Conservation (phyloP, 2,113 vertebrate species). For the Silurus asotus region DNA sequence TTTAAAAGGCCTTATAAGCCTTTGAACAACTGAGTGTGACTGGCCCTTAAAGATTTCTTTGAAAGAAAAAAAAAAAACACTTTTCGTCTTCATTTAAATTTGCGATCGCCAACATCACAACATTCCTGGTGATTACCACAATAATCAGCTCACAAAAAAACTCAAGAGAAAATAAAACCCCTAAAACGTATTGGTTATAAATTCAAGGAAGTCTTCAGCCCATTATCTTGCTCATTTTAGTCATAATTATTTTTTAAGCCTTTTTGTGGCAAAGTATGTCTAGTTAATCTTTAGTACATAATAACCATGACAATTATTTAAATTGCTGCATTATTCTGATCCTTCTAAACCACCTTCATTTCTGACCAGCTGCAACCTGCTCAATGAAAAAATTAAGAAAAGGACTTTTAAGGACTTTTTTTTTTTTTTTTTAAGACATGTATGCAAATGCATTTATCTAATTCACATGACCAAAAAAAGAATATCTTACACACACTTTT, state of each 20-base stretch:
- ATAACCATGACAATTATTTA: neutral
- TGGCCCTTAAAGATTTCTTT: slow-evolving; percentile 54
- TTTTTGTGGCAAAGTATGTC: neutral
- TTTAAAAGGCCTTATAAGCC: slow-evolving; percentile 73
- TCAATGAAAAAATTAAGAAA: neutral
- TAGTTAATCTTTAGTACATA: neutral
- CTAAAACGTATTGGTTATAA: neutral
- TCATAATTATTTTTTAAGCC: neutral
- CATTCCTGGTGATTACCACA: slow-evolving; percentile 47
- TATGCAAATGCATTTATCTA: slow-evolving; percentile 21
- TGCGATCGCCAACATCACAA: slow-evolving; percentile 58
- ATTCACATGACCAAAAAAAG: slow-evolving; percentile 4
- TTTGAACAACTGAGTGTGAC: slow-evolving; percentile 73
- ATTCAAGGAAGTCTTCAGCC: neutral
- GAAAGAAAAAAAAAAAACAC: slow-evolving; percentile 20
- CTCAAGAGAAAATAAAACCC: neutral
- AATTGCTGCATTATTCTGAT: neutral
- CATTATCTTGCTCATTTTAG: neutral
- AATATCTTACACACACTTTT: neutral
- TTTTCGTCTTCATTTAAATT: slow-evolving; percentile 58
- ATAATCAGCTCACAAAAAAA: slow-evolving; percentile 18
- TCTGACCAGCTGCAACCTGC: neutral
- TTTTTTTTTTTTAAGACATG: neutral
- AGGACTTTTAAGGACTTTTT: neutral
- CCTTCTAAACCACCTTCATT: neutral